These are phyloP conservation scores for Selene dorsalis DNA, from an alignment of 2,797 vertebrate genomes.

Conservation along the genomic window DNA sequence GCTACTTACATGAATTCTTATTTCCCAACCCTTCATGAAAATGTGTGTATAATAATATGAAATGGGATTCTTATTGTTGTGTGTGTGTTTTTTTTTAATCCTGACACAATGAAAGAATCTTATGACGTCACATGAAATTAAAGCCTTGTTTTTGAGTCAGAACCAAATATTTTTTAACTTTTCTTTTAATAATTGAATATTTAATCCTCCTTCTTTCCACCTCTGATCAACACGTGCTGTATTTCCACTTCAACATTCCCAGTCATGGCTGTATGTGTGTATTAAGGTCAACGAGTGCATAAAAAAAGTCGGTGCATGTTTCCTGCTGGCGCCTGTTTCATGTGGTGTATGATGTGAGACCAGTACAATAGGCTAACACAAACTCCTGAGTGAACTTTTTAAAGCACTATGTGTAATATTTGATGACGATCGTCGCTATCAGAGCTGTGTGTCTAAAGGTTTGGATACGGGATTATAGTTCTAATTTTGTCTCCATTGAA, in stretches of 20 bases:
- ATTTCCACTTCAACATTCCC: conserved; percentile 46
- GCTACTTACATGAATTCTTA: not conserved
- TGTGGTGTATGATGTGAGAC: conserved; percentile 35
- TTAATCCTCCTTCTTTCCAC: conserved; percentile 15
- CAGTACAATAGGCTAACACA: conserved; percentile 19
- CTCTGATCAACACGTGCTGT: conserved; percentile 34
- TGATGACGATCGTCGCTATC: conserved; percentile 26
- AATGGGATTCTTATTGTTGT: not conserved
- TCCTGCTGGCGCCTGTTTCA: conserved; percentile 44
- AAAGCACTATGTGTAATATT: conserved; percentile 61
- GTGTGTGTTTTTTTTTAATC: not conserved
- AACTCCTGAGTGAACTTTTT: conserved; percentile 29
- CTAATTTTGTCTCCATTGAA: conserved; percentile 53
- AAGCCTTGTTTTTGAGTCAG: not conserved
- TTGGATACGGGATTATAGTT: conserved; percentile 20
- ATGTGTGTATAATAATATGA: not conserved
- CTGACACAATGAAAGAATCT: not conserved
- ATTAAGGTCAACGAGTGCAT: not conserved
- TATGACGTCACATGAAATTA: not conserved
- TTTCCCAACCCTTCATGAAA: not conserved
- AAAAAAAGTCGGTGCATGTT: conserved; percentile 54
- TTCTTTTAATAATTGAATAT: conserved; percentile 9
- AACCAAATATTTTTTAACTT: not conserved
- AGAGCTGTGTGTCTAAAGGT: conserved; percentile 33
- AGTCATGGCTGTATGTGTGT: conserved; percentile 24